Evolutionary conservation across 2,113 vertebrate genomes (phyloP), one percentile per base, ranked within the genome.

Genomic region (Gadus chalcogrammus): DNA sequence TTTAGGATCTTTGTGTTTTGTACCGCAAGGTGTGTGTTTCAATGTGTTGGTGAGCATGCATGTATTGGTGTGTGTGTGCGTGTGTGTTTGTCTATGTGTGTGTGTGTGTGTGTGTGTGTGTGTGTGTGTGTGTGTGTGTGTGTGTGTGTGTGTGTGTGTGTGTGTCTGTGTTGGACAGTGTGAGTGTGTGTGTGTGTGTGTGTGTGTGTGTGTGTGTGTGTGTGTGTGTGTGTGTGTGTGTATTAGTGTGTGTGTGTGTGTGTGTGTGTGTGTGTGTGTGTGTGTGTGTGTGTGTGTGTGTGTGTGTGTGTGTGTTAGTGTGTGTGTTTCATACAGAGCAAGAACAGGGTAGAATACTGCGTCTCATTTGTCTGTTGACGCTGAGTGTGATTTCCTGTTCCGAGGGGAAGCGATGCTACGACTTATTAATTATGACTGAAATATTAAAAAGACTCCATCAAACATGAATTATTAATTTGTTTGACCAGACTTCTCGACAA

Each of bases 371-470:
- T 89, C 69, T 78, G 83, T 77, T 89, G 90, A 90, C 73, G 74
- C 74, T 82, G 82, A 85, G 71, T 67, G 67, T 76, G 74, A 86
- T 88, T 87, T 88, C 76, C 77, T 82, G 70, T 76, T 16, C 67
- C 79, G 74, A 76, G 78, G 79, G 62, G 74, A 85, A 84, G 82
- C 72, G 42, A 82, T 80, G 74, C 71, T 77, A 67, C 73, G 70
- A 69, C 84, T 88, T 90, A 92, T 91, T 91, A 92, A 91, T 92
- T 90, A 89, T 87, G 80, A 80, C 75, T 88, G 80, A 89, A 90
- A 92, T 91, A 91, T 92, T 88, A 87, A 91, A 91, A 88, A 88
- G 82, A 84, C 88, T 88, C 88, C 80, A 89, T 92, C 88, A 89
- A 74, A 84, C 80, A 89, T 92, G 78, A 90, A 92, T 91, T 88